Evolutionary conservation across 2,797 vertebrate genomes (phyloP).

Genomic region (Sciurus vulgaris): DNA sequence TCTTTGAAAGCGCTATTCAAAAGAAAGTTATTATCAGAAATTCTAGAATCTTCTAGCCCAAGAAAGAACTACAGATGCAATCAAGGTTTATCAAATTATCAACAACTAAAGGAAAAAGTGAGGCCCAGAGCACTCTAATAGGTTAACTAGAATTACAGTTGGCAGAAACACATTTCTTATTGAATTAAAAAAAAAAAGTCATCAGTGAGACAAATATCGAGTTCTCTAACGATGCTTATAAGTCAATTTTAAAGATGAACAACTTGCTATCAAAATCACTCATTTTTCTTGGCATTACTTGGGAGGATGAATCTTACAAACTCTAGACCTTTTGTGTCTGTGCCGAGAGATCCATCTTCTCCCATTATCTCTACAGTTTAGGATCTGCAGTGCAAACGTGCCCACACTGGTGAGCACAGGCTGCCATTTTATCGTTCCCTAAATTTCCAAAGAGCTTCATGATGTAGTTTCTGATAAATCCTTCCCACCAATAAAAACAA

Average conservation of each 20-base stretch:
- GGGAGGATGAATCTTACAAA: constrained; percentile 32
- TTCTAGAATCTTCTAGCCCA: constrained; percentile 41
- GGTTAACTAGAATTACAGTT: constrained; percentile 67
- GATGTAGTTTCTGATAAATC: neutral
- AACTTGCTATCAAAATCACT: constrained; percentile 19
- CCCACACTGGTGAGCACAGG: neutral
- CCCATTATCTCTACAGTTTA: neutral
- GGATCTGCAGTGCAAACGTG: neutral
- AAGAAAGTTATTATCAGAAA: constrained; percentile 53
- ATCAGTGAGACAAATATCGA: constrained; percentile 67
- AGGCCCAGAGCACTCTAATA: constrained; percentile 54
- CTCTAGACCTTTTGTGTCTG: neutral
- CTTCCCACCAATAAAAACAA: constrained; percentile 32
- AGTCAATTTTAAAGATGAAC: constrained; percentile 70
- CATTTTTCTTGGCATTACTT: constrained; percentile 38
- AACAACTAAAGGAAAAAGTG: constrained; percentile 58
- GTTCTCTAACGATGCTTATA: constrained; percentile 57
- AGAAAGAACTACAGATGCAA: constrained; percentile 42
- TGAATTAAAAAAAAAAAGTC: constrained; percentile 66
- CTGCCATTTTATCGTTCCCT: neutral
- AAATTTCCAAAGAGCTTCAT: constrained; percentile 23
- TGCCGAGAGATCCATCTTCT: constrained; percentile 22
- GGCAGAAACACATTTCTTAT: constrained; percentile 70
- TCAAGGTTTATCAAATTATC: constrained; percentile 69
- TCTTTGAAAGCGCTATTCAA: constrained; percentile 57